Conservation (phyloP, 2,797 vertebrate species). For the Sebastes reedi region DNA sequence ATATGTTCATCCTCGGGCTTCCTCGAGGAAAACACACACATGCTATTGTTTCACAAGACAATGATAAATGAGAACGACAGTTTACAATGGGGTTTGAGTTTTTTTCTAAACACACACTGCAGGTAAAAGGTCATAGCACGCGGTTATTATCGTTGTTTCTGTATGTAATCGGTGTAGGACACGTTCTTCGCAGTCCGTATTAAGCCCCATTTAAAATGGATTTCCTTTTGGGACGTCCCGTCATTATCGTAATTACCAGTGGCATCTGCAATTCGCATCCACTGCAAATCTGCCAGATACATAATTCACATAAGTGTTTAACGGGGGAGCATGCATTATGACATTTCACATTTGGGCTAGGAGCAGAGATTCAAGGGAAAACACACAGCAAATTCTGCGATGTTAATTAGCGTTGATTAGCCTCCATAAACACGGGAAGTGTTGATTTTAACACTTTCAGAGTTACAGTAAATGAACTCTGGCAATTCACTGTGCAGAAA, state of each 20-base stretch:
- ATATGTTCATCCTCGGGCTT: conserved; percentile 71
- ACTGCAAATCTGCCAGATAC: conserved; percentile 34
- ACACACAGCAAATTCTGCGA: conserved; percentile 2
- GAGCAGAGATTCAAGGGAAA: conserved; percentile 10
- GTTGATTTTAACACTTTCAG: conserved; percentile 43
- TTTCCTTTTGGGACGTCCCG: conserved; percentile 32
- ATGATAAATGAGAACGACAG: conserved; percentile 56
- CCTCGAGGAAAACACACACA: conserved; percentile 58
- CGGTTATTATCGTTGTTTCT: conserved; percentile 2
- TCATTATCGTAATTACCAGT: conserved; percentile 35
- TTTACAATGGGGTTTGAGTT: conserved; percentile 46
- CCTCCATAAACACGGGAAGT: conserved; percentile 31
- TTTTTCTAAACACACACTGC: conserved; percentile 34
- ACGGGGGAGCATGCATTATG: conserved; percentile 2
- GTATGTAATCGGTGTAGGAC: background rate
- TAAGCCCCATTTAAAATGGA: conserved; percentile 14
- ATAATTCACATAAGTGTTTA: conserved; percentile 26
- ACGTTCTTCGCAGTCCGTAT: background rate
- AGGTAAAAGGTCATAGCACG: conserved; percentile 27
- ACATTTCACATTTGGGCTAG: conserved; percentile 36
- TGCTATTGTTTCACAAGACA: conserved; percentile 66
- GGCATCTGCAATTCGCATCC: conserved; percentile 32
- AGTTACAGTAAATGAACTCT: conserved; percentile 39
- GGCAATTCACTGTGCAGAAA: conserved; percentile 4
- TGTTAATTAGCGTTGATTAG: conserved; percentile 48